A percentile compares a stretch with the other conserved stretches of the same genome.
phyloP scores from a whole-genome alignment of 2,888 invertebrate genomes.

The Athetis lepigone region DNA sequence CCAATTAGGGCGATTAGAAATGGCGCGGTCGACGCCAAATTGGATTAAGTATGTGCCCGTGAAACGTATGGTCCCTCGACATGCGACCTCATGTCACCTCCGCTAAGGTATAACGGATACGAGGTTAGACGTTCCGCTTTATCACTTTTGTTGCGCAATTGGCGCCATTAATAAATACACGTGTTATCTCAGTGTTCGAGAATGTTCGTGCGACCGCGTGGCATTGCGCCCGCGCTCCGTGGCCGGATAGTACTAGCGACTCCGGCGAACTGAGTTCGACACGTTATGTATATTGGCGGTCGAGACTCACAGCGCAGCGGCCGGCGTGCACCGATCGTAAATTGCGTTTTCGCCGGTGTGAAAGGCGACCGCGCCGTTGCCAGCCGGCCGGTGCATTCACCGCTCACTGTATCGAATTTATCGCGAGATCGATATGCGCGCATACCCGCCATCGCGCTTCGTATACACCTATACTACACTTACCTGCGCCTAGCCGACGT shows the following conservation, averaged over 20 bases:
- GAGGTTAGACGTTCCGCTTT: constrained; percentile 64
- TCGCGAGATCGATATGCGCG: constrained; percentile 85
- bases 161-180: constrained; percentile 79
- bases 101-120: constrained; percentile 57
- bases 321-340: constrained; percentile 75
- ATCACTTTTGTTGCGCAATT: constrained; percentile 82
- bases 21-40: constrained; percentile 74
- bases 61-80: constrained; percentile 66
- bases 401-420: constrained; percentile 86
- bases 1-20: constrained; percentile 81
- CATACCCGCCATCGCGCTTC: constrained; percentile 73
- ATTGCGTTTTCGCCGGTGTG: constrained; percentile 83
- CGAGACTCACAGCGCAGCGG: constrained; percentile 64
- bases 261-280: constrained; percentile 58
- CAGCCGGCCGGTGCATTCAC: constrained; percentile 83
- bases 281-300: constrained; percentile 65
- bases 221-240: constrained; percentile 73
- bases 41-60: constrained; percentile 76
- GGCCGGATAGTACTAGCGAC: constrained; percentile 52
- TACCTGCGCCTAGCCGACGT: constrained; percentile 79
- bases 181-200: constrained; percentile 85
- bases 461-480: constrained; percentile 59
- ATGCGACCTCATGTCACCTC: constrained; percentile 69
- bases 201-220: constrained; percentile 82
- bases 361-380: constrained; percentile 80